A percentile compares a stretch with the other conserved stretches of the same genome.
Conservation (phyloP, 2,797 vertebrate species). For the Halcyon smyrnensis region DNA sequence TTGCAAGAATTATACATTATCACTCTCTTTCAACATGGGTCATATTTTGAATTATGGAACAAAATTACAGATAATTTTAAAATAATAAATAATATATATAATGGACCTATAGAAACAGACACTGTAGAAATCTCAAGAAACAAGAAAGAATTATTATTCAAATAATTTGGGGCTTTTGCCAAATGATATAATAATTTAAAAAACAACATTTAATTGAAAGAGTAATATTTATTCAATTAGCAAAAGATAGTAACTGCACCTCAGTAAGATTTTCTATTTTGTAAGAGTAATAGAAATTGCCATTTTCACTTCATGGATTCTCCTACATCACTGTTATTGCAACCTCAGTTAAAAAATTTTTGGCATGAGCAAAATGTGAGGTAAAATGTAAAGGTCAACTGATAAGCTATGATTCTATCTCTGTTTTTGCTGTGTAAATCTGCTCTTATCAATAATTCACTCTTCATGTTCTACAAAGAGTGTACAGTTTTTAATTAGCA, state of each 20-base stretch:
- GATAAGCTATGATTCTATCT: background rate
- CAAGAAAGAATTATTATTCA: background rate
- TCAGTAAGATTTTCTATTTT: background rate
- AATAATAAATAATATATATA: background rate
- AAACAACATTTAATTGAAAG: background rate
- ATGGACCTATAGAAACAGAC: background rate
- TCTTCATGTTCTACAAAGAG: slow-evolving; percentile 41
- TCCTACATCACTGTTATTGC: background rate
- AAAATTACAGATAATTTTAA: background rate
- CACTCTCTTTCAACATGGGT: background rate
- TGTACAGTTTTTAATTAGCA: slow-evolving; percentile 43
- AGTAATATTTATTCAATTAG: background rate
- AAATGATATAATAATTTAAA: background rate
- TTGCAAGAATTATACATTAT: slow-evolving; percentile 4
- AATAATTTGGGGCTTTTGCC: background rate
- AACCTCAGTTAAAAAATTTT: background rate
- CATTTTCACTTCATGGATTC: background rate
- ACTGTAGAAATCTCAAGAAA: background rate
- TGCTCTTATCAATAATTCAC: slow-evolving; percentile 68
- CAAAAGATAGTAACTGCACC: background rate
- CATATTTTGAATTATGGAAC: background rate
- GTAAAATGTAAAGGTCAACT: slow-evolving; percentile 16
- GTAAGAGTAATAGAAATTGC: background rate
- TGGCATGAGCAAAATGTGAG: background rate
- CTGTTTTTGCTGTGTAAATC: slow-evolving; percentile 25